A percentile compares a stretch with the other conserved stretches of the same genome.
Conservation (phyloP, 2,113 vertebrate species). For the Leiothrix lutea region DNA sequence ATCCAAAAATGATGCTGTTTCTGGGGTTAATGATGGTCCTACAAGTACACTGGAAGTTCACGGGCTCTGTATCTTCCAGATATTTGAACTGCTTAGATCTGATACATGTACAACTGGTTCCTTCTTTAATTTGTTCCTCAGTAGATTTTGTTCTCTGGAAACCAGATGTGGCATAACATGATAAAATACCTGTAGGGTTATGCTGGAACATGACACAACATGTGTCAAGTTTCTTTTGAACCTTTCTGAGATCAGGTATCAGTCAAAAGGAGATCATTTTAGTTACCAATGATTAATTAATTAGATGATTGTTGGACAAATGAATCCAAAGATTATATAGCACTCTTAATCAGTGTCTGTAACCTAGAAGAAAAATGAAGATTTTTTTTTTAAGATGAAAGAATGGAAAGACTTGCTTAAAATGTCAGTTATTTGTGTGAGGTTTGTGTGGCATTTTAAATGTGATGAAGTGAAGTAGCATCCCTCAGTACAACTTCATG, state of each 20-base stretch:
- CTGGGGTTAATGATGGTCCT: neutral
- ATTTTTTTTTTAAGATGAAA: neutral
- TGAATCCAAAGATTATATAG: conserved; percentile 60
- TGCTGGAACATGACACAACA: conserved; percentile 73
- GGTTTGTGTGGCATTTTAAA: neutral
- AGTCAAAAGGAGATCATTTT: conserved; percentile 80
- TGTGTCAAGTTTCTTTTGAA: conserved; percentile 76
- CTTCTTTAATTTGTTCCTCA: conserved; percentile 30
- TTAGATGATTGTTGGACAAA: conserved; percentile 73
- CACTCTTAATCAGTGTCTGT: neutral
- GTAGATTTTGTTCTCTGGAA: conserved; percentile 44
- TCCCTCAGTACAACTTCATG: neutral
- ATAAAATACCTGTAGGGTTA: conserved; percentile 46
- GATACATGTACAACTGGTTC: neutral
- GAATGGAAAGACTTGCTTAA: conserved; percentile 4
- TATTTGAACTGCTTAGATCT: neutral
- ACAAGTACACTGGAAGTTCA: neutral
- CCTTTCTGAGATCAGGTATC: conserved; percentile 69
- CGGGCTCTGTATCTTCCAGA: neutral
- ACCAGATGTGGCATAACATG: conserved; percentile 60
- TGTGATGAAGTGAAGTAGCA: neutral
- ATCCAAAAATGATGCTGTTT: neutral
- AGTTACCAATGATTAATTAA: conserved; percentile 82
- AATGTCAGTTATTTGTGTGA: neutral
- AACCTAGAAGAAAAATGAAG: neutral